Evolutionary conservation across 2,113 vertebrate genomes (phyloP), one percentile per base, ranked within the genome.

Genomic region (Aptenodytes forsteri): DNA sequence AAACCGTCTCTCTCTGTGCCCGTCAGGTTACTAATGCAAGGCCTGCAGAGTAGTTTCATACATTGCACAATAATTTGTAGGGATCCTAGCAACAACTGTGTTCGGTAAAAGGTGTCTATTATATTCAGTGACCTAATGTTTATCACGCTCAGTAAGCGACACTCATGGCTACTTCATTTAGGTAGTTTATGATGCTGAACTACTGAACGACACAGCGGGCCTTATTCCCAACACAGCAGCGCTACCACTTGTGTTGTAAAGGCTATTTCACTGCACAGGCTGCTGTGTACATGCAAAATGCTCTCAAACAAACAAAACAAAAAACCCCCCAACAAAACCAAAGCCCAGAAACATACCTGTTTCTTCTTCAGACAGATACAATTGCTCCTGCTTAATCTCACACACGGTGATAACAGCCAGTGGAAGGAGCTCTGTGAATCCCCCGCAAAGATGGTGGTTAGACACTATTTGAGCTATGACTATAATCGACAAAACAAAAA

Each of bases 11-110:
- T 70, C 40, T 70, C n/a, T 50, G 46, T 93, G 87, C 71, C 62
- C 17, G 59, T 73, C 96, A 97, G 87, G 67, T 83, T 85, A 72
- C 47, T 40, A 4, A 82, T 9, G 55, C 66, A n/a, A 27, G 77
- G 87, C 87, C 73, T 36, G 62, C 73, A 61, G 91, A 85, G 89
- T 50, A 61, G 87, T 90, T 90, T 90, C 89, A 54, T 38, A 61
- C 66, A 29, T 71, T 15, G 32, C 89, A 87, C 69, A 22, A 16
- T 49, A 46, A 85, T 95, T 91, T 82, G 46, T 80, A 66, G 82
- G 38, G 38, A 94, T 93, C 96, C 91, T 96, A 97, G 94, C 94
- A 93, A 97, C 97, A 91, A 46, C 75, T 42, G 64, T 27, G 27
- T 27, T 62, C 2, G 9, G 75, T 88, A 86, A 93, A 90, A 97